Percentiles rank a stretch among this genome's conserved stretches.
These are phyloP conservation scores for Gadopsis marmoratus DNA, from an alignment of 2,797 vertebrate genomes.

Conservation along the genomic window DNA sequence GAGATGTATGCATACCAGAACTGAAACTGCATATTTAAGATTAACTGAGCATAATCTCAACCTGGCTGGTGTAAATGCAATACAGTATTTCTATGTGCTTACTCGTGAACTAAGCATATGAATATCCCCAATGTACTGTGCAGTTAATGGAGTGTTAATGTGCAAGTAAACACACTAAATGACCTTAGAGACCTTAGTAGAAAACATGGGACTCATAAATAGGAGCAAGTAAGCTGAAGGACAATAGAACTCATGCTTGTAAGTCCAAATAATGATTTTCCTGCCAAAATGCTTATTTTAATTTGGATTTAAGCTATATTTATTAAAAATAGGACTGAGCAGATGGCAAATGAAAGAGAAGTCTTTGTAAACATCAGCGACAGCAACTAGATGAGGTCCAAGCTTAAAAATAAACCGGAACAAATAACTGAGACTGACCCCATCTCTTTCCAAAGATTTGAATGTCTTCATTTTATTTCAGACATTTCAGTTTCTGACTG, in stretches of 20 bases:
- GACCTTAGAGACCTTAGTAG: conserved; percentile 11
- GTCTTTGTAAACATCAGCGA: conserved; percentile 27
- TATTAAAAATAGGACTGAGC: conserved; percentile 33
- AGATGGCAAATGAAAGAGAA: conserved; percentile 43
- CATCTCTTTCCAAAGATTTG: conserved; percentile 24
- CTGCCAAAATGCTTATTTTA: conserved; percentile 31
- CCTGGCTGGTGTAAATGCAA: conserved; percentile 3
- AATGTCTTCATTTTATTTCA: conserved; percentile 24
- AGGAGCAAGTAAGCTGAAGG: conserved; percentile 2
- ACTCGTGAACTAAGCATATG: conserved; percentile 5
- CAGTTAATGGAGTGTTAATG: conserved; percentile 6
- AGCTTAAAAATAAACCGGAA: conserved; percentile 43
- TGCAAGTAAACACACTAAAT: conserved; percentile 21
- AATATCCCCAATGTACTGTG: not conserved
- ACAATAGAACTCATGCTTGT: conserved; percentile 34
- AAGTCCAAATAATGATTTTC: conserved; percentile 16
- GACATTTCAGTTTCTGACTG: conserved; percentile 1
- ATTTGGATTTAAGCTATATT: conserved; percentile 39
- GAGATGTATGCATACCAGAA: not conserved
- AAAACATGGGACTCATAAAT: conserved; percentile 20
- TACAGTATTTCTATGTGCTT: not conserved
- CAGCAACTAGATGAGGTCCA: conserved; percentile 22
- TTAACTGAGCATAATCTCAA: not conserved
- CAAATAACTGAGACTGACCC: conserved; percentile 19
- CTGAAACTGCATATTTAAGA: not conserved